Evolutionary conservation across 2,888 invertebrate genomes (phyloP).

Genomic region (Pollenia griseotomentosa): DNA sequence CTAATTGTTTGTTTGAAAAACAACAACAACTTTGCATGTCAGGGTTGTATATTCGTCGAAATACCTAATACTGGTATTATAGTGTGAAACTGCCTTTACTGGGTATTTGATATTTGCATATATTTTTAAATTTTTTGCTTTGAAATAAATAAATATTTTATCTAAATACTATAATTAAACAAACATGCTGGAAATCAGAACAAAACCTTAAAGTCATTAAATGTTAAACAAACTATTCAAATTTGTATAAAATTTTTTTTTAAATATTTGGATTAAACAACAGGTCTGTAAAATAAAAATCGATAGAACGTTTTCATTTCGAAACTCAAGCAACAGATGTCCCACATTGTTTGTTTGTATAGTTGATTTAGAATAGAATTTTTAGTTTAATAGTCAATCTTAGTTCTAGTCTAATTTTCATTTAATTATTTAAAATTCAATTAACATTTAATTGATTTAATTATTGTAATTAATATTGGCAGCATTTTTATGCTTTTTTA

Average conservation of each 20-base stretch:
- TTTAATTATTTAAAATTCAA: constrained; percentile 50
- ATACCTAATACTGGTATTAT: no score
- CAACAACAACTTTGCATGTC: no score
- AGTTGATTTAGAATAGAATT: constrained; percentile 21
- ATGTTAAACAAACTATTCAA: constrained; percentile 29
- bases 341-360: not conserved
- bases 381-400: constrained; percentile 3
- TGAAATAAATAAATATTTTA: constrained; percentile 51
- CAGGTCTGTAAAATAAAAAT: not conserved
- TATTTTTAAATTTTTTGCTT: not conserved
- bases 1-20: no score
- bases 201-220: constrained; percentile 30
- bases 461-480: constrained; percentile 48
- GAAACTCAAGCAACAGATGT: constrained; percentile 48
- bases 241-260: not conserved
- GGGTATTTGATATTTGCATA: constrained; percentile 46
- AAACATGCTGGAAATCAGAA: constrained; percentile 39
- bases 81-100: no score
- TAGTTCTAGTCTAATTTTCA: constrained; percentile 27
- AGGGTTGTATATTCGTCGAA: no score
- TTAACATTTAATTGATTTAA: constrained; percentile 68
- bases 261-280: constrained; percentile 3
- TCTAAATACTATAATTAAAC: constrained; percentile 57
- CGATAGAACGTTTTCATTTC: constrained; percentile 1
- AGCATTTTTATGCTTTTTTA: constrained; percentile 6